Conservation (phyloP, 2,888 invertebrate species). For the Empis stercorea region DNA sequence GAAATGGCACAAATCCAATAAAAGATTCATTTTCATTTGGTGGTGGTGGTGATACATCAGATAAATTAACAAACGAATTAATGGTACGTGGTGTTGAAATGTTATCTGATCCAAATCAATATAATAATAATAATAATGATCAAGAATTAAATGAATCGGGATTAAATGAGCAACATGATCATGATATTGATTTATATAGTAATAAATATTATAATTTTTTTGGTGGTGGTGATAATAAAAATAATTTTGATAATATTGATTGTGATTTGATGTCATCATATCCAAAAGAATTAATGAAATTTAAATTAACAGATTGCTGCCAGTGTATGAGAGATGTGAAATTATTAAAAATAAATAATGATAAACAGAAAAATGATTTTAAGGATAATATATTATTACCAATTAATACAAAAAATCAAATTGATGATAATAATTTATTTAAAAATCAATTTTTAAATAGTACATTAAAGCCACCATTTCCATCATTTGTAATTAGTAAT, state of each 20-base stretch:
- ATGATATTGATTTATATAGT: neutral
- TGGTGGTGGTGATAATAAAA: neutral
- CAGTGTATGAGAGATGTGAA: constrained; percentile 9
- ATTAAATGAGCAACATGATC: neutral
- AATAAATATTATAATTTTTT: neutral
- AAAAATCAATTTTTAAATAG: neutral
- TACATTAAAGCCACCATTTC: neutral
- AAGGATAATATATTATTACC: too few relatives aligned
- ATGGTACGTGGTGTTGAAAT: constrained; percentile 10
- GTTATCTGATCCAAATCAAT: neutral
- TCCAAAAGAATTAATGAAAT: neutral
- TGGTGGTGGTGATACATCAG: too few relatives aligned
- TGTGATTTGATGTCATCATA: too few relatives aligned
- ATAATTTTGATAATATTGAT: too few relatives aligned
- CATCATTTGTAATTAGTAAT: too few relatives aligned
- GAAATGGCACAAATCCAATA: neutral
- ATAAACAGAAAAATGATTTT: too few relatives aligned
- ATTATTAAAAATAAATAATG: neutral
- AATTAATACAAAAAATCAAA: too few relatives aligned
- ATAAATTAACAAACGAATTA: constrained; percentile 3
- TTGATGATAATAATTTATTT: neutral
- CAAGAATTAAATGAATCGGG: neutral
- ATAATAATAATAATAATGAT: neutral
- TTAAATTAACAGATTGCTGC: constrained; percentile 12
- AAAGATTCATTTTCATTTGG: neutral